Evolutionary conservation across 2,888 invertebrate genomes (phyloP).

Genomic region (Neocrepidodera transversa): DNA sequence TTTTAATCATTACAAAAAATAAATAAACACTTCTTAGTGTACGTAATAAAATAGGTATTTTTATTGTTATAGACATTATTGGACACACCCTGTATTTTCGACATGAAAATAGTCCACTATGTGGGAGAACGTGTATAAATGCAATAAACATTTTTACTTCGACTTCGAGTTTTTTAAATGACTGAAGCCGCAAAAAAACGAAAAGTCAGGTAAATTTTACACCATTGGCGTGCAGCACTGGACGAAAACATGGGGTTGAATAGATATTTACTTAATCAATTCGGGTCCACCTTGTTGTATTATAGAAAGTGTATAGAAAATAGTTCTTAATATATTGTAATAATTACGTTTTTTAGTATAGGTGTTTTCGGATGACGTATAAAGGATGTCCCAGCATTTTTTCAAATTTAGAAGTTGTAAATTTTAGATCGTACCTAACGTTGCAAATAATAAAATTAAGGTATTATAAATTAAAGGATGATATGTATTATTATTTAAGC

Average conservation of each 20-base stretch:
- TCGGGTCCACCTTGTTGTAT: slow-evolving; percentile 43
- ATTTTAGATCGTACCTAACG: no score
- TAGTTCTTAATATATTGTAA: slow-evolving; percentile 7
- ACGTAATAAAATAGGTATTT: no score
- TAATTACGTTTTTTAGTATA: slow-evolving; percentile 8
- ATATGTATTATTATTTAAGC: no score
- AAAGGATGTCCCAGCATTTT: no score
- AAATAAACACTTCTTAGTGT: no score
- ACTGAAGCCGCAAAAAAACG: background rate
- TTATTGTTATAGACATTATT: no score
- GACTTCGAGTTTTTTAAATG: background rate
- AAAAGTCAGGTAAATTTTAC: background rate
- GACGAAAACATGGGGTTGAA: background rate
- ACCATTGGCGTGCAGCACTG: background rate
- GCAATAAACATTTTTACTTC: slow-evolving; percentile 2
- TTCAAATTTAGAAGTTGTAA: no score
- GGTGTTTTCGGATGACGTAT: slow-evolving; percentile 17
- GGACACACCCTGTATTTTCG: no score
- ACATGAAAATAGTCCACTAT: no score
- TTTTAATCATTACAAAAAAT: no score
- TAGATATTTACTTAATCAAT: slow-evolving; percentile 30
- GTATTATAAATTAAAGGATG: no score
- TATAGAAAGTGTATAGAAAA: slow-evolving; percentile 24
- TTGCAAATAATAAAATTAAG: no score
- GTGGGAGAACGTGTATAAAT: slow-evolving; percentile 4